Conservation (phyloP, 1,140 invertebrate species). For the Orchestia grillus region DNA sequence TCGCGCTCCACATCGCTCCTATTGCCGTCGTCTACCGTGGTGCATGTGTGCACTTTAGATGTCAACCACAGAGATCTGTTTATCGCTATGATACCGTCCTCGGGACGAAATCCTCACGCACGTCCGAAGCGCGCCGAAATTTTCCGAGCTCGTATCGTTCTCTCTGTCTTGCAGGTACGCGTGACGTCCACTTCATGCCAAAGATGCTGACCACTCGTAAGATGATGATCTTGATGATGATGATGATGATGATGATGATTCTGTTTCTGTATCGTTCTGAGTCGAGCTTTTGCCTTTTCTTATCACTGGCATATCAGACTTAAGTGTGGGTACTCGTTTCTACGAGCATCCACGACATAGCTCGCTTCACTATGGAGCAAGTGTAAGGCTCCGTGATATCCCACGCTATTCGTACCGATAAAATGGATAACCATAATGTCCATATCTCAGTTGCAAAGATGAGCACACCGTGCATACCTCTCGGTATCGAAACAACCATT, state of each 20-base stretch:
- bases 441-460: neutral
- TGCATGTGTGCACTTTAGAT: neutral
- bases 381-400: neutral
- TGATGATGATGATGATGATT: neutral
- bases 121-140: no score
- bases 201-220: no score
- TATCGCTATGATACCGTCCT: neutral
- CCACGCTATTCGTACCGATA: neutral
- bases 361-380: neutral
- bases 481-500: neutral
- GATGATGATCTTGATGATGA: neutral
- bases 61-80: neutral
- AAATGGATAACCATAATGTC: neutral
- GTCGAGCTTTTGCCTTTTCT: no score
- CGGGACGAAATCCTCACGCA: neutral
- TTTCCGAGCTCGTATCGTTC: neutral
- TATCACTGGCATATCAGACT: neutral
- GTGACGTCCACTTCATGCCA: no score
- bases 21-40: neutral
- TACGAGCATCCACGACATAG: neutral
- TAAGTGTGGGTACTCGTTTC: neutral
- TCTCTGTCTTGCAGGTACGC: neutral
- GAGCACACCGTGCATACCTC: neutral
- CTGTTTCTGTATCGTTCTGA: neutral
- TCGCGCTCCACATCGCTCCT: neutral